Evolutionary conservation across 1,140 invertebrate genomes (phyloP), one percentile per base, ranked within the genome.

Genomic region (Diplogasteroides magnus): DNA sequence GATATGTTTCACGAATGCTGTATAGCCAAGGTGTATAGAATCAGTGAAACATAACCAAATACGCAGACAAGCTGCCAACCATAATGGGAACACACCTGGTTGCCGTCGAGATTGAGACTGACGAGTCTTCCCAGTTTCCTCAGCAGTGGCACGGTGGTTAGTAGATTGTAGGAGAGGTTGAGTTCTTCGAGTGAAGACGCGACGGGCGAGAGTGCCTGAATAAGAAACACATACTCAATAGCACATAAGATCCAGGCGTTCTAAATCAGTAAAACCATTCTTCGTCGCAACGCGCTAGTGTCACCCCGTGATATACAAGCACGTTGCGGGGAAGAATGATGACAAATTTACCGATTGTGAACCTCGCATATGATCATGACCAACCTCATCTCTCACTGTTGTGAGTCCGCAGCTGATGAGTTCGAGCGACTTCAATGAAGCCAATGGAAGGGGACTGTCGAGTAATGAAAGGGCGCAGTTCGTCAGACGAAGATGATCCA

Each of bases 91-190:
- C 62, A 25, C 2, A 71, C 62, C 64, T 59, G 37, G 58, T 74
- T 74, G 56, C 66, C 65, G 55, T 71, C 68, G 26, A 74, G 29
- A 68, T 74, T 68, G 31, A 74, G 67, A 2, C 29, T 61, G 29
- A 63, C 56, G 1, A 74, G 65, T 1, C 27, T 55, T 32, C 64
- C 25, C 37, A 74, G 27, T 15, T 32, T 62, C 13, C 73, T 69
- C 28, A 74, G 68, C 0, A 48, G 26, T 3, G 73, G 73, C 6
- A 74, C 69, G 2, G 29, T 56, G 6, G 58, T 72, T 23, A 74
- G 76, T 14, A 23, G 25, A 58, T 68, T 72, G 6, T 57, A 31
- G 23, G 19, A 37, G 27, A 67, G 57, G 19, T 31, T 67, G 28
- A 67, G 57, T 55, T 67, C 55, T 56, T 67, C 65, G 55, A 67